These are phyloP conservation scores for Phyto melanocephala DNA, from an alignment of 2,888 invertebrate species.

Conservation along the genomic window DNA sequence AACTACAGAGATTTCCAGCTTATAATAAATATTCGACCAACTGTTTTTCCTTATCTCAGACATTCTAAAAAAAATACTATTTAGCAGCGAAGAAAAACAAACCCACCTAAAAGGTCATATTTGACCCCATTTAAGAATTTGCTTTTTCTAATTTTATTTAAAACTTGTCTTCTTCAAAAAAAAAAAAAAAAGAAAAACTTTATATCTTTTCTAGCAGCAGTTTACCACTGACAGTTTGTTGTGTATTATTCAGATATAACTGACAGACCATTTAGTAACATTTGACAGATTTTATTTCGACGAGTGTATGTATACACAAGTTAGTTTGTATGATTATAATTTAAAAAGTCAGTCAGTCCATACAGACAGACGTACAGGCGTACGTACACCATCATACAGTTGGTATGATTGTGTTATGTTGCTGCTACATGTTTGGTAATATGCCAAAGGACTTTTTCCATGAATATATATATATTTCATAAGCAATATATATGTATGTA, in stretches of 20 bases:
- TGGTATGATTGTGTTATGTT: background rate
- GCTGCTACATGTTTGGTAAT: conserved; percentile 47
- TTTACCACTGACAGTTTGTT: conserved; percentile 14
- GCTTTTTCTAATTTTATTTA: no score
- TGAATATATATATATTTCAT: no score
- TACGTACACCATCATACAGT: background rate
- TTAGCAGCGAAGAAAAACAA: no score
- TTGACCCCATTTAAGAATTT: no score
- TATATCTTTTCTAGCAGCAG: background rate
- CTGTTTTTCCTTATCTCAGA: no score
- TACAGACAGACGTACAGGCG: background rate
- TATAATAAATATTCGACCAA: no score
- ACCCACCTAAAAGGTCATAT: no score
- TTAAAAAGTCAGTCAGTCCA: conserved; percentile 19
- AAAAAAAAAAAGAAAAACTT: no score
- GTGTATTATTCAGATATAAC: conserved; percentile 20
- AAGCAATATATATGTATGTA: conserved; percentile 40
- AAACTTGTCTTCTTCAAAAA: no score
- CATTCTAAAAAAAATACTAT: no score
- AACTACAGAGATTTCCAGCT: no score
- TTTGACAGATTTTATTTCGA: conserved; percentile 33
- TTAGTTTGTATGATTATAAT: background rate
- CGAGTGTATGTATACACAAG: background rate
- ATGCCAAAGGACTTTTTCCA: conserved; percentile 53
- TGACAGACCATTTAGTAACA: conserved; percentile 46